Evolutionary conservation across 2,888 invertebrate genomes (phyloP).

Genomic region (Drosophila sordidula): DNA sequence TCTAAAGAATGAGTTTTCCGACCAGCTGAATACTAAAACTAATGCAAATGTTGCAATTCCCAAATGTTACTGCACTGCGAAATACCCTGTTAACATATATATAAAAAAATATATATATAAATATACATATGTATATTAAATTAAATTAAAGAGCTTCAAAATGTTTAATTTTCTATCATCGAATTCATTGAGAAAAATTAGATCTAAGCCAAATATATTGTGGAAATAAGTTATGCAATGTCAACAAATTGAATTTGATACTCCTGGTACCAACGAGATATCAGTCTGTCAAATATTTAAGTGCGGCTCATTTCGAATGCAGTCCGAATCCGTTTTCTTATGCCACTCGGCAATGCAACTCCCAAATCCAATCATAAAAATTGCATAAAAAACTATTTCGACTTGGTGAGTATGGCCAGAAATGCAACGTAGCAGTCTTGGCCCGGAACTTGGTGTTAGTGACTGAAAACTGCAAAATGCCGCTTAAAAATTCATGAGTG

Average conservation of each 20-base stretch:
- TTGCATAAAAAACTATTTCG: constrained; percentile 76
- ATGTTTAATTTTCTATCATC: too few relatives aligned
- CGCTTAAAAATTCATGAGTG: constrained; percentile 78
- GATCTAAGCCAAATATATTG: too few relatives aligned
- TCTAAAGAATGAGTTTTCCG: constrained; percentile 2
- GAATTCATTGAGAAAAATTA: too few relatives aligned
- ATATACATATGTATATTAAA: too few relatives aligned
- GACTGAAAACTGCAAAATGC: constrained; percentile 70
- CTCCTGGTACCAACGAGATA: constrained; percentile 18
- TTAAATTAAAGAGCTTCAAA: neutral
- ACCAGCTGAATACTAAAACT: neutral
- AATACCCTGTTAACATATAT: neutral
- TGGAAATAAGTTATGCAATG: neutral
- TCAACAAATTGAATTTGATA: neutral
- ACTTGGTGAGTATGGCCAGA: constrained; percentile 56
- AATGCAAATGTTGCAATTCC: neutral
- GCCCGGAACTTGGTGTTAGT: constrained; percentile 63
- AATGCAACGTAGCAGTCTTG: constrained; percentile 37
- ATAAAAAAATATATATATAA: too few relatives aligned
- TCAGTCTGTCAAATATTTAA: constrained; percentile 34
- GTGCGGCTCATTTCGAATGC: constrained; percentile 48
- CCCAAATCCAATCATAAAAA: constrained; percentile 77
- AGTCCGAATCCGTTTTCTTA: constrained; percentile 34
- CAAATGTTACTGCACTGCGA: neutral
- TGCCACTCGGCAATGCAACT: constrained; percentile 46